Percentiles rank a stretch among this genome's conserved stretches.
These are phyloP conservation scores for Zosterops lateralis DNA, from an alignment of 2,113 vertebrate genomes.

Conservation along the genomic window DNA sequence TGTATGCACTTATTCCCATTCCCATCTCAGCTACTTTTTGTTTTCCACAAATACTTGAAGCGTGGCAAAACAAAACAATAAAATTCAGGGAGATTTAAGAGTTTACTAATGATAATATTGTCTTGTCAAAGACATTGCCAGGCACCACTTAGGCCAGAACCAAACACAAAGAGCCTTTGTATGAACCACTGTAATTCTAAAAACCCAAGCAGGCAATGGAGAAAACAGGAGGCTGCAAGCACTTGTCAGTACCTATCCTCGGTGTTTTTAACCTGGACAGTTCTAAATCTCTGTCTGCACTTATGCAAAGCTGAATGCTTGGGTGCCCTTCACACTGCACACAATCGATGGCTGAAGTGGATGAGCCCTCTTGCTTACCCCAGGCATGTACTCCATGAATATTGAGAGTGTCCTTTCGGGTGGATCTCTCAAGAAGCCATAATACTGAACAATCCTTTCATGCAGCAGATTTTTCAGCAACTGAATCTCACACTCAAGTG, in stretches of 20 bases:
- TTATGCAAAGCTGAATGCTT: not conserved
- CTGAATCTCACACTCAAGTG: constrained; percentile 97
- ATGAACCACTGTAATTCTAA: not conserved
- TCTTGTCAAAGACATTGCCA: not conserved
- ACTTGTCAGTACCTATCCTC: not conserved
- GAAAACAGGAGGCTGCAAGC: not conserved
- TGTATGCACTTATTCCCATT: not conserved
- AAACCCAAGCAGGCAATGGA: not conserved
- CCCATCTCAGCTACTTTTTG: not conserved
- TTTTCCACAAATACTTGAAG: not conserved
- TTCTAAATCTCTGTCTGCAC: not conserved
- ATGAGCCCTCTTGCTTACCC: constrained; percentile 75
- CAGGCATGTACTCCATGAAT: constrained; percentile 99
- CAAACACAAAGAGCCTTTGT: not conserved
- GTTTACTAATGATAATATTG: not conserved
- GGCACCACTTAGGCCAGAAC: not conserved
- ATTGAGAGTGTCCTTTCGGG: constrained; percentile 95
- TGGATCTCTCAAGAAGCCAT: constrained; percentile 91
- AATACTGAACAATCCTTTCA: constrained; percentile 97
- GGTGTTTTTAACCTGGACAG: not conserved
- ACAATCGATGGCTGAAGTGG: not conserved
- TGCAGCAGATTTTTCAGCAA: constrained; percentile 95
- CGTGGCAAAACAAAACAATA: rapidly evolving
- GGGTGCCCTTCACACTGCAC: not conserved
- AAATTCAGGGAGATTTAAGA: not conserved